Conservation (phyloP, 1,140 invertebrate species). For the Eulimnadia texana region DNA sequence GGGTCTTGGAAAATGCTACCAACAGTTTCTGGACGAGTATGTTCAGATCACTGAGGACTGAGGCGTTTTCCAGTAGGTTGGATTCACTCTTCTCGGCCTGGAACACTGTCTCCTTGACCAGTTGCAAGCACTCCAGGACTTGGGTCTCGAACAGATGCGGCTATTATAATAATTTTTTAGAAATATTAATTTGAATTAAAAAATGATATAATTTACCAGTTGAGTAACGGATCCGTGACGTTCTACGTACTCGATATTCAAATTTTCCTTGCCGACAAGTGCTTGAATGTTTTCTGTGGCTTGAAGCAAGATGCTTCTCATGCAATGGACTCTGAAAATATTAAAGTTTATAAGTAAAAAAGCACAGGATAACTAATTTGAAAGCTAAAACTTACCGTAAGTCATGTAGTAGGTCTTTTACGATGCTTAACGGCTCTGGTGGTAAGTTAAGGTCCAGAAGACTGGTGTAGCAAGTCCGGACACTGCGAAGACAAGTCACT, state of each 20-base stretch:
- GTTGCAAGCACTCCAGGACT: constrained; percentile 64
- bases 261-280: constrained; percentile 67
- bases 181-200: constrained; percentile 13
- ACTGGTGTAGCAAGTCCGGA: constrained; percentile 49
- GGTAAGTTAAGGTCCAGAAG: constrained; percentile 61
- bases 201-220: constrained; percentile 40
- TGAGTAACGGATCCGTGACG: constrained; percentile 65
- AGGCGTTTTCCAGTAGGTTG: constrained; percentile 45
- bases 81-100: constrained; percentile 51
- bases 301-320: constrained; percentile 70
- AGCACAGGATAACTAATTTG: too few species aligned
- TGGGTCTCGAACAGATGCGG: constrained; percentile 71
- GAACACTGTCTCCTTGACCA: constrained; percentile 71
- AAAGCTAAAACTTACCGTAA: constrained; percentile 36
- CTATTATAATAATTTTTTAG: constrained; percentile 23
- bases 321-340: constrained; percentile 52
- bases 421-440: constrained; percentile 60
- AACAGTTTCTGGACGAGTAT: constrained; percentile 55
- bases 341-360: constrained; percentile 23
- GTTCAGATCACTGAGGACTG: constrained; percentile 47
- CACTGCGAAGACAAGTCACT: constrained; percentile 56
- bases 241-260: constrained; percentile 70
- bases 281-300: constrained; percentile 59
- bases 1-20: constrained; percentile 28
- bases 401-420: constrained; percentile 72